Percentiles rank a stretch among this genome's conserved stretches.
Evolutionary conservation across 2,797 vertebrate genomes (phyloP).

Genomic region (Sciurus vulgaris): DNA sequence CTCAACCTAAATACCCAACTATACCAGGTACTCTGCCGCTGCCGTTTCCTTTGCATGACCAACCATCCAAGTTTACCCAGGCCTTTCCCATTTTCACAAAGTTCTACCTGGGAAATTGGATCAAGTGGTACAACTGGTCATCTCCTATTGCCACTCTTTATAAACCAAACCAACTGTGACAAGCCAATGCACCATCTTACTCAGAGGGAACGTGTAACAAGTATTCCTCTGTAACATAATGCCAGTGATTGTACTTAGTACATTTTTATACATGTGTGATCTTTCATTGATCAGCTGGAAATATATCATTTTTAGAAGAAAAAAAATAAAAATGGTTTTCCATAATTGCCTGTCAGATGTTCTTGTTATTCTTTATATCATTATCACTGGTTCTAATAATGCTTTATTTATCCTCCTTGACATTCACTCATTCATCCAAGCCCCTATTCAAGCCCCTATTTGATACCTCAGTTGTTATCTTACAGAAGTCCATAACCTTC

Average conservation of each 20-base stretch:
- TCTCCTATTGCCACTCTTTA: background rate
- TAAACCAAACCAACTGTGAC: slow-evolving; percentile 69
- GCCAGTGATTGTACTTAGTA: slow-evolving; percentile 32
- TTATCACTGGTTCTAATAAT: background rate
- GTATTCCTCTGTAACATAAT: background rate
- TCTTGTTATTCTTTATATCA: background rate
- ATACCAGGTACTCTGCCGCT: background rate
- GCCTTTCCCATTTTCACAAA: background rate
- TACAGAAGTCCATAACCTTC: background rate
- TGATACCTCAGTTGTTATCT: background rate
- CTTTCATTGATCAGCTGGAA: slow-evolving; percentile 52
- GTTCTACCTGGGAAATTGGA: background rate
- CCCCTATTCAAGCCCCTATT: background rate
- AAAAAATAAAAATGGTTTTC: slow-evolving; percentile 77
- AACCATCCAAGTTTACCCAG: background rate
- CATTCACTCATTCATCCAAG: background rate
- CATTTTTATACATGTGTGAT: slow-evolving; percentile 71
- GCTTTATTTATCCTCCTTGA: background rate
- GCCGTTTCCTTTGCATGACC: background rate
- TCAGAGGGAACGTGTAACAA: background rate
- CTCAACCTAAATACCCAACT: background rate
- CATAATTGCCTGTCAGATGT: background rate
- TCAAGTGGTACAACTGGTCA: background rate
- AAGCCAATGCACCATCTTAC: background rate
- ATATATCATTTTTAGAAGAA: slow-evolving; percentile 53